Evolutionary conservation across 2,888 invertebrate species (phyloP), one percentile per base, ranked within the genome.

Genomic region (Drosophila cognata): DNA sequence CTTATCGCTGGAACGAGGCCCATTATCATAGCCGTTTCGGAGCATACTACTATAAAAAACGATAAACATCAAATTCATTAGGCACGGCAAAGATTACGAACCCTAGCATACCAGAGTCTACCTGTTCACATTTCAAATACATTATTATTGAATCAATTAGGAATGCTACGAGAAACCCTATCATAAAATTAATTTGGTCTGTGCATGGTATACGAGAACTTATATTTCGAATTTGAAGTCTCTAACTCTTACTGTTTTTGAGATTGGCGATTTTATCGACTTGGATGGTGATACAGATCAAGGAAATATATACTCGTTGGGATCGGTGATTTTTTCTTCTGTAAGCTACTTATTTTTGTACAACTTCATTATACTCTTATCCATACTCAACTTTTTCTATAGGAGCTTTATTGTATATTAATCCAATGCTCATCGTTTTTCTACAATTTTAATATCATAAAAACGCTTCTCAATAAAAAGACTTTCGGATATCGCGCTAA

Each of bases 21-120:
- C 89, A 82, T 80, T 90, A 38, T 84, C 91, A 78, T 79, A 89
- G 61, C 91, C 91, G 77, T 84, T 91, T 55, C 77, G 85, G 31
- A 84, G 80, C 89, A 90, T 90, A 57, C 77, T 88, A n/a, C 35
- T 74, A 31, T 18, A 36, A 38, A 21, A 7, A 25, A 52, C n/a
- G 13, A 29, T 57, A 38, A 29, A 13, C 6, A 25, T 8, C 25
- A 8, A 46, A 16, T 46, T 4, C 2, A 4, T 16, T 25, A 8
- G 2, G 4, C 8, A 25, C 16, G 8, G 16, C 16, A 16, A 25
- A 4, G 28, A 46, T 25, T 16, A 46, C 21, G 16, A 7, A 3
- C 7, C 4, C 2, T 46, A 46, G 25, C 25, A 46, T 25, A 25
- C 25, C 46, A 21, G 7, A 2, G 4, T 8, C 8, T 38, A 18